A percentile compares a stretch with the other conserved stretches of the same genome.
These are phyloP conservation scores for Buceros bicornis DNA, from an alignment of 2,797 vertebrate genomes.

Conservation along the genomic window DNA sequence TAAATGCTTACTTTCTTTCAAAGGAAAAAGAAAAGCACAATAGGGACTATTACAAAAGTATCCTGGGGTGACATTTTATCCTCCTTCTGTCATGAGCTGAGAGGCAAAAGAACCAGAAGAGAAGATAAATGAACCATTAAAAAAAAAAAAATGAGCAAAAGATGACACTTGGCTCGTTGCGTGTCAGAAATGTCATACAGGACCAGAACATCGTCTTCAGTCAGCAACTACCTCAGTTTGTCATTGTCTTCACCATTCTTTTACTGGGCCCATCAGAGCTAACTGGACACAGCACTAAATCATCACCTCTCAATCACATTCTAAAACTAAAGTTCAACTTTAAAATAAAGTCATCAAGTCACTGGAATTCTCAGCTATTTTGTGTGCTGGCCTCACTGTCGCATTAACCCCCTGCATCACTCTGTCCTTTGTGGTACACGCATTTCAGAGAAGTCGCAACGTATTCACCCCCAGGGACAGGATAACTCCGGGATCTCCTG, in stretches of 20 bases:
- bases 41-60: not conserved
- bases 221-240: not conserved
- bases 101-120: not conserved
- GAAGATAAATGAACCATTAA: conserved; percentile 1
- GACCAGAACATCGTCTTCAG: not conserved
- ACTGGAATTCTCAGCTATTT: not conserved
- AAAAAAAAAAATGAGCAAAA: not conserved
- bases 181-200: not conserved
- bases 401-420: not conserved
- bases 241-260: not conserved
- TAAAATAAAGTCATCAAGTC: not conserved
- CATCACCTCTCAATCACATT: not conserved
- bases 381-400: not conserved
- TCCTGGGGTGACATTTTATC: conserved; percentile 2
- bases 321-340: not conserved
- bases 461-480: not conserved
- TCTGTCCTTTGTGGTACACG: not conserved
- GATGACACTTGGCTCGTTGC: not conserved
- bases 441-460: not conserved
- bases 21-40: not conserved
- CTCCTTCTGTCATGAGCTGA: not conserved
- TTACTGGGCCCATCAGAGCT: not conserved
- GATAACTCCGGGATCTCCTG: not conserved
- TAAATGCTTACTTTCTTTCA: not conserved
- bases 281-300: not conserved